Evolutionary conservation across 2,797 vertebrate species (phyloP).

Genomic region (Peromyscus melanophrys): DNA sequence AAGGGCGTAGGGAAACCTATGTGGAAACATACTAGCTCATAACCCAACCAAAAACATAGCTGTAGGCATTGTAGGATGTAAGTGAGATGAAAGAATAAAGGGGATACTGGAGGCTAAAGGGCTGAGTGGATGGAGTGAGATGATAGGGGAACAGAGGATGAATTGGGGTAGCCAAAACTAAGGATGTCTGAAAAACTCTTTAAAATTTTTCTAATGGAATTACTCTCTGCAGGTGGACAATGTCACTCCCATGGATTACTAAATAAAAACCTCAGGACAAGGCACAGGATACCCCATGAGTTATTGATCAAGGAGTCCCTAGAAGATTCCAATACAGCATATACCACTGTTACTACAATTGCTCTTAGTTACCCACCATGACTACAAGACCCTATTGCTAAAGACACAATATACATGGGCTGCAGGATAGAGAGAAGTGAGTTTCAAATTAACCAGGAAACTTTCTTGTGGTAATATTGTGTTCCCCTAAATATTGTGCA

Average conservation of each 20-base stretch:
- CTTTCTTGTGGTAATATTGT: too few species aligned
- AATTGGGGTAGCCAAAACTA: neutral
- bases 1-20: neutral
- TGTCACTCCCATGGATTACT: neutral
- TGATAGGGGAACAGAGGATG: too few species aligned
- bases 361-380: neutral
- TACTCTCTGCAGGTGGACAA: neutral
- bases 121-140: neutral
- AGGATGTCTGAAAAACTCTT: neutral
- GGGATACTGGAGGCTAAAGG: neutral
- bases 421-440: neutral
- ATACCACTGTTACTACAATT: neutral
- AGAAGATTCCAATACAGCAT: too few species aligned
- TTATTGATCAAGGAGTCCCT: neutral
- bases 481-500: too few species aligned
- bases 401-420: neutral
- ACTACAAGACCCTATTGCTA: neutral
- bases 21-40: neutral
- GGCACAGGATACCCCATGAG: neutral
- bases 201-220: neutral
- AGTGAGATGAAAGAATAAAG: neutral
- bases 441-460: neutral
- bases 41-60: neutral
- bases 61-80: neutral
- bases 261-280: neutral